A percentile compares a stretch with the other conserved stretches of the same genome.
These are phyloP conservation scores for Galeruca laticollis DNA, from an alignment of 2,888 invertebrate genomes.

Conservation along the genomic window DNA sequence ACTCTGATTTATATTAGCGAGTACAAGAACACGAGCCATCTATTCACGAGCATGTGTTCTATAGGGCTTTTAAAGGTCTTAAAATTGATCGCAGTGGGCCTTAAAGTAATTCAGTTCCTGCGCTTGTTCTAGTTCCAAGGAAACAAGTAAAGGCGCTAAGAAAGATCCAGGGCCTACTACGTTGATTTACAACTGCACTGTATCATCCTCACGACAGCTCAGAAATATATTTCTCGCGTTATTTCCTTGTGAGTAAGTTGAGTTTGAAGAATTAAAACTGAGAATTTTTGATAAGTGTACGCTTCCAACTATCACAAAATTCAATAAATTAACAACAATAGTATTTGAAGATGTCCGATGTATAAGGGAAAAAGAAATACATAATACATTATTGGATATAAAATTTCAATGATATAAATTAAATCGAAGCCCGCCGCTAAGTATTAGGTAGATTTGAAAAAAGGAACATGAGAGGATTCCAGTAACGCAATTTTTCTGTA, in stretches of 20 bases:
- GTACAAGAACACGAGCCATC: slow-evolving; percentile 16
- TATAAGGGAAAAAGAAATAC: too few relatives aligned
- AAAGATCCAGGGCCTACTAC: slow-evolving; percentile 45
- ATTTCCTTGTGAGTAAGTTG: slow-evolving; percentile 38
- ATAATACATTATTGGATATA: too few relatives aligned
- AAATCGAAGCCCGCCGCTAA: too few relatives aligned
- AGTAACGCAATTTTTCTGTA: too few relatives aligned
- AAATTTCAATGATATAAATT: too few relatives aligned
- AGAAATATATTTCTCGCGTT: slow-evolving; percentile 48
- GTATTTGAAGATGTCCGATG: too few relatives aligned
- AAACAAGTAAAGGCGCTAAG: slow-evolving; percentile 43
- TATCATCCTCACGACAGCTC: slow-evolving; percentile 59
- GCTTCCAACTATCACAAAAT: background rate
- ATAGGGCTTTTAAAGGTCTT: slow-evolving; percentile 38
- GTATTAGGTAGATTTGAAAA: too few relatives aligned
- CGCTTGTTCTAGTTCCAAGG: slow-evolving; percentile 33
- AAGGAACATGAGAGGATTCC: too few relatives aligned
- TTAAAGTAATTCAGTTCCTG: slow-evolving; percentile 42
- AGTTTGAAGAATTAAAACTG: slow-evolving; percentile 25
- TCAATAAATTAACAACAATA: background rate
- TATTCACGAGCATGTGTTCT: slow-evolving; percentile 34
- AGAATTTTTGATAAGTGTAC: background rate
- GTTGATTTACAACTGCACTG: slow-evolving; percentile 60
- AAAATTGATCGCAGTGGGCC: slow-evolving; percentile 39
- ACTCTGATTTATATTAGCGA: slow-evolving; percentile 18